Conservation (phyloP, 1,140 invertebrate genomes). For the Stenopsyche tienmushanensis region DNA sequence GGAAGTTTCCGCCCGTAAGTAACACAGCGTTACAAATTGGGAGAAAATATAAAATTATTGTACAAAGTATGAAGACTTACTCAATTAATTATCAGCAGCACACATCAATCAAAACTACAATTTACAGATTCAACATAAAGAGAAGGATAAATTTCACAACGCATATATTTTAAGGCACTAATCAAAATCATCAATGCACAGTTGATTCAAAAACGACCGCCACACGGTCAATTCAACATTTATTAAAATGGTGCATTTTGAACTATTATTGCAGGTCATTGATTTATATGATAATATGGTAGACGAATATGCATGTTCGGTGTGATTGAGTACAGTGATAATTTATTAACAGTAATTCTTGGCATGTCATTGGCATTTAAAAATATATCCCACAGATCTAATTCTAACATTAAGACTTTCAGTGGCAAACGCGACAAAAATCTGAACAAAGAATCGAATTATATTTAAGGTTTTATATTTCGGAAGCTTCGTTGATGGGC, state of each 20-base stretch:
- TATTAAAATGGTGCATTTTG: too few species aligned
- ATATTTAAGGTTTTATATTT: neutral
- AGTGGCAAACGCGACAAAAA: neutral
- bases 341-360: conserved; percentile 6
- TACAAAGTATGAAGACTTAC: conserved; percentile 3
- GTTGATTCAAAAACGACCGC: too few species aligned
- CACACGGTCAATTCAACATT: too few species aligned
- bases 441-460: neutral
- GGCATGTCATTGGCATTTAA: conserved; percentile 24
- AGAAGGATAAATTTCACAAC: conserved; percentile 25
- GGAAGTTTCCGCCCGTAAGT: conserved; percentile 26
- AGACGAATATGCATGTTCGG: too few species aligned
- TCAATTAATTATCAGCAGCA: neutral
- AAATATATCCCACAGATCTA: neutral
- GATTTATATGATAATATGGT: too few species aligned
- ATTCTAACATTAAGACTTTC: neutral
- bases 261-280: too few species aligned
- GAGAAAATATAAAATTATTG: conserved; percentile 34
- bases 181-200: conserved; percentile 12
- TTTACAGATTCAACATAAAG: too few species aligned
- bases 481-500: conserved; percentile 21
- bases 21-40: conserved; percentile 35
- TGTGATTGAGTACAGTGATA: too few species aligned
- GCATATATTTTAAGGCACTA: conserved; percentile 17
- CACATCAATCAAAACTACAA: neutral